Evolutionary conservation across 2,797 vertebrate genomes (phyloP).

Genomic region (Danio albolineatus): DNA sequence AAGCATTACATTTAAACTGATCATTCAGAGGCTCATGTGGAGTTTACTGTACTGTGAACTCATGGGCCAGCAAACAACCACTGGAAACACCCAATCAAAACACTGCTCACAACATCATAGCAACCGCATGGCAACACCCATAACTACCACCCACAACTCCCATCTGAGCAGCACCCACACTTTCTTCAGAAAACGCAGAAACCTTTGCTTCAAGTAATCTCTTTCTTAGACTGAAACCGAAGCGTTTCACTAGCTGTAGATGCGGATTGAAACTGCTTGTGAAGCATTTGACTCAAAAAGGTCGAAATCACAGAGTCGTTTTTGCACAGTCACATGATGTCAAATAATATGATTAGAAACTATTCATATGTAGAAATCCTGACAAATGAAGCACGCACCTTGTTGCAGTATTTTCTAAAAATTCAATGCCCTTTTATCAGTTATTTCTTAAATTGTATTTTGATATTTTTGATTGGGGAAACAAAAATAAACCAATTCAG

Average conservation of each 20-base stretch:
- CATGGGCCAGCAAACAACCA: background rate
- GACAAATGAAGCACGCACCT: too few relatives aligned
- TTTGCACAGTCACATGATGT: background rate
- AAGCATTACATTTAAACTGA: too few relatives aligned
- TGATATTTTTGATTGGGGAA: too few relatives aligned
- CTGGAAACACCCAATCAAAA: slow-evolving; percentile 17
- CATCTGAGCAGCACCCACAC: background rate
- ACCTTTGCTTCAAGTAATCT: slow-evolving; percentile 6
- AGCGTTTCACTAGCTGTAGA: background rate
- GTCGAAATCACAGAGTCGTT: slow-evolving; percentile 17
- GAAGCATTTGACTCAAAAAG: slow-evolving; percentile 7
- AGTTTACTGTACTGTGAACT: background rate
- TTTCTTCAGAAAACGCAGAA: slow-evolving; percentile 4
- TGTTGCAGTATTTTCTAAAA: too few relatives aligned
- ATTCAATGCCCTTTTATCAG: too few relatives aligned
- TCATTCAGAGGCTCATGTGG: background rate
- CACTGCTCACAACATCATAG: slow-evolving; percentile 1
- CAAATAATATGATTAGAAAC: too few relatives aligned
- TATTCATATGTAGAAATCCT: too few relatives aligned
- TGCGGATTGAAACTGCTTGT: background rate
- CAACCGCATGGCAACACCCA: background rate
- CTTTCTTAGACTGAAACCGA: slow-evolving; percentile 4
- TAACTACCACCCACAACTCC: background rate
- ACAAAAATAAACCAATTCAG: too few relatives aligned
- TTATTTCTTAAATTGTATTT: too few relatives aligned